phyloP scores from a whole-genome alignment of 2,888 invertebrate species.

The Amblyjoppa proteus region DNA sequence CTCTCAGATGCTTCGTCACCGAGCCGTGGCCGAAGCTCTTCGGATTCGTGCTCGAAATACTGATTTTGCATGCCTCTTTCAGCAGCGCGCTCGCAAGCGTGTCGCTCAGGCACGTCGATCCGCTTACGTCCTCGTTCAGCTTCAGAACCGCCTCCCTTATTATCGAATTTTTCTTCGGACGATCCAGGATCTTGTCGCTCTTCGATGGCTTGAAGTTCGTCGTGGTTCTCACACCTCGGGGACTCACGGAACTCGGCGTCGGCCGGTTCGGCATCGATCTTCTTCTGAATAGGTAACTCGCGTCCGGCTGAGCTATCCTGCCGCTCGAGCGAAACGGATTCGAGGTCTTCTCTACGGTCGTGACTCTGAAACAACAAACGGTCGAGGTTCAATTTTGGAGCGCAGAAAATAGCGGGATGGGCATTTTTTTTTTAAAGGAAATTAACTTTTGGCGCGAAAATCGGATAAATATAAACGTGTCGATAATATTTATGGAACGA shows the following conservation, averaged over 20 bases:
- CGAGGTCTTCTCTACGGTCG: slow-evolving; percentile 72
- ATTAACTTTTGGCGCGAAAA: neutral
- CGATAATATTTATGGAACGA: too few species aligned
- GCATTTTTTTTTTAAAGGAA: neutral
- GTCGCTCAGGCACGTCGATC: slow-evolving; percentile 75
- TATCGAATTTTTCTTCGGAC: slow-evolving; percentile 76
- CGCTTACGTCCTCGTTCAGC: slow-evolving; percentile 69
- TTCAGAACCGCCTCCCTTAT: slow-evolving; percentile 82
- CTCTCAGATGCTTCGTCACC: slow-evolving; percentile 81
- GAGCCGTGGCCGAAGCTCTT: slow-evolving; percentile 81
- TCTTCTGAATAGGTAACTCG: slow-evolving; percentile 74
- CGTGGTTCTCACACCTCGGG: slow-evolving; percentile 80
- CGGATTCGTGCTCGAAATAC: slow-evolving; percentile 75
- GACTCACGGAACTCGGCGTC: slow-evolving; percentile 71
- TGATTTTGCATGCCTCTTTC: slow-evolving; percentile 79
- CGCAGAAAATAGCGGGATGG: too few species aligned
- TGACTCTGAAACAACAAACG: slow-evolving; percentile 70
- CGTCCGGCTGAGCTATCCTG: slow-evolving; percentile 70
- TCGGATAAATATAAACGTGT: neutral
- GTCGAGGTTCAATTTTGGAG: neutral
- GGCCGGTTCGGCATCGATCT: slow-evolving; percentile 77
- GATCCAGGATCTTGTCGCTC: slow-evolving; percentile 77
- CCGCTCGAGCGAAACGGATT: slow-evolving; percentile 79
- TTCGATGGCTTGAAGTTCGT: slow-evolving; percentile 81
- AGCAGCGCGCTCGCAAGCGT: slow-evolving; percentile 75